Evolutionary conservation across 2,888 invertebrate species (phyloP), one percentile per base, ranked within the genome.

Genomic region (Muschampia staudingeri): DNA sequence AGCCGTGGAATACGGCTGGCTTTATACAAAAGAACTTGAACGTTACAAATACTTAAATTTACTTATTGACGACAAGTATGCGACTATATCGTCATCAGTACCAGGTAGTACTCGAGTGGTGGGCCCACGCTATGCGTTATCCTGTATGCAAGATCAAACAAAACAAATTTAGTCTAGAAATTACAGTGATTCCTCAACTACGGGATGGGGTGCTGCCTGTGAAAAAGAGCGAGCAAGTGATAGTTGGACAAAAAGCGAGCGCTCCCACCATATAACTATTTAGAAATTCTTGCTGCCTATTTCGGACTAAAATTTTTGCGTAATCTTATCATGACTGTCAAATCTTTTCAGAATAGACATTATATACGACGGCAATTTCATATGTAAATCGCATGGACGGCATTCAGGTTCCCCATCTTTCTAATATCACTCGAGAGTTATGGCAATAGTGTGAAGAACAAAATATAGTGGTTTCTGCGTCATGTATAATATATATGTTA

Each of bases 1-100:
- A 19, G 91, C 88, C 1, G 84, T 90, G 16, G 87, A 89, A 75
- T 91, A 91, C 78, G 88, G 90, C 5, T 89, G 86, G 87, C 82
- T 90, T 14, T 88, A 90, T n/a, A 89, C 90, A 0, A 91, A 91
- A 81, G 12, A 81, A 16, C 65, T 85, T 73, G 80, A 78, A 61
- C 14, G 78, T 56, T 78, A 52, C 72, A 65, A 82, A 80, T 70
- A 85, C 19, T 37, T 76, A 69, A 83, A 81, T 73, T 81, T 79
- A 75, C 48, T 73, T 34, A 40, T 48, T 61, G 37, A 37, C 30
- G n/a, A 67, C 34, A 72, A 44, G 11, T 56, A 37, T n/a, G n/a
- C 56, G 48, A 75, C 30, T n/a, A 34, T 75, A 37, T 16, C 73
- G 9, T 48, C 48, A 48, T 48, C 48, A 48, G 48, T 48, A 48